Base-by-base conservation (phyloP, 1,140 invertebrate genomes). In the Cotesia vestalis region DNA sequence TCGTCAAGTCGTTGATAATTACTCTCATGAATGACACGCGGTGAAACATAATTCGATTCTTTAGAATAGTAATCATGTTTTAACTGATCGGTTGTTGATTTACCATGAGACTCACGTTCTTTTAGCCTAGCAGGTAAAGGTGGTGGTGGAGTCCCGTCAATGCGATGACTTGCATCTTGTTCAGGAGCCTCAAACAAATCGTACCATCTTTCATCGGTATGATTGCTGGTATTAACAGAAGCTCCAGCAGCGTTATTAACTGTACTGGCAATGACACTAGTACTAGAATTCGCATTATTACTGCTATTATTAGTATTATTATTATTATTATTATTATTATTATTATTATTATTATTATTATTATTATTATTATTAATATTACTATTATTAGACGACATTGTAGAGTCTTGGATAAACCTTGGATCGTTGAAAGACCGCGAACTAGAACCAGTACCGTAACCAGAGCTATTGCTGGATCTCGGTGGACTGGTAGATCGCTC, bases 361-460 rank as follows among this genome's bases (percentile, higher is more conserved):
- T 2, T 27, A 3, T 27, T 27, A 3, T 27, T 27, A 27, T 27
- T 27, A 27, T 27, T 27, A 27, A 27, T 27, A 27, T 27, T 27
- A 27, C 27, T 27, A 27, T 27, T 27, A 27, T 27, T 27, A 27
- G 27, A 27, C 5, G 90, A 91, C 83, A 91, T 84, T 62, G 89
- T 90, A 62, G 89, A 89, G 83, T 89, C 89, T 74, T 85, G 77
- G 20, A 85, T 85, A 81, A 88, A 88, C 75, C 88, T 84, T 34
- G 87, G 84, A 85, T 90, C 90, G 80, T 85, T 89, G 85, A 90
- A 92, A 72, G 91, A 91, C 77, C 91, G 91, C 66, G 90, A 91
- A 79, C 92, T 93, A 72, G 91, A 92, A 80, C 93, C 94, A 14
- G 94, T 95, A 59, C 94, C 94, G 82, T 95, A 95, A 6, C 94